Evolutionary conservation across 2,797 vertebrate genomes (phyloP), one percentile per base, ranked within the genome.

Genomic region (Acestrorhynchus altus): DNA sequence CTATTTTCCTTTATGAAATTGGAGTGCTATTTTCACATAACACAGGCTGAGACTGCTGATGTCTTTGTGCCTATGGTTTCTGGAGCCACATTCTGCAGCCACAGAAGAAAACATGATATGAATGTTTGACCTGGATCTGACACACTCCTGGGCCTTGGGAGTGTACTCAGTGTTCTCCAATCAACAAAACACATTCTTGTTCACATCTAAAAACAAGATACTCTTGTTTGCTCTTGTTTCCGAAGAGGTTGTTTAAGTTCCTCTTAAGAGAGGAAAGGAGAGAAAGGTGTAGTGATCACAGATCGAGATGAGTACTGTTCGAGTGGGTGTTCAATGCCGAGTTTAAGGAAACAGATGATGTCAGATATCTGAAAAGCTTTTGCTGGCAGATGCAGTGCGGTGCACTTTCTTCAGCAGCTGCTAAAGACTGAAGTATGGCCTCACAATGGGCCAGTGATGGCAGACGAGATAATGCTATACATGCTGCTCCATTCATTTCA

Each of bases 401-500:
- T 4, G 64, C 16, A 13, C 39, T 57, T 67, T 46, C 42, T 59
- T 57, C 16, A 8, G 64, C 42, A 2, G 18, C 51, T 44, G 16
- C 26, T 9, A 13, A 13, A 54, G 60, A 54, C 51, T 69, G 68
- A 69, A 69, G 74, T 26, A 15, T 24, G 39, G 56, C 44, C 20
- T 49, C 35, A 76, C 74, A 76, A 76, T 69, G 5, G 20, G 4
- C 22, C 52, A 56, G 26, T 15, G 5, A 24, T 56, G 44, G 56
- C 51, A 47, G 63, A 56, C 26, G 51, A 75, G n/a, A 51, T 26
- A 49, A 46, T 20, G 40, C 4, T 0, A 18, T 49, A 28, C 46
- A 76, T 56, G 54, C 56, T 28, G 24, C 52, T 76, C n/a, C 54
- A 76, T 76, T 76, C 52, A 76, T 1, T 16, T 8, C 16, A 20